These are phyloP conservation scores for Cirrhinus molitorella DNA, from an alignment of 2,797 vertebrate genomes.

Conservation along the genomic window DNA sequence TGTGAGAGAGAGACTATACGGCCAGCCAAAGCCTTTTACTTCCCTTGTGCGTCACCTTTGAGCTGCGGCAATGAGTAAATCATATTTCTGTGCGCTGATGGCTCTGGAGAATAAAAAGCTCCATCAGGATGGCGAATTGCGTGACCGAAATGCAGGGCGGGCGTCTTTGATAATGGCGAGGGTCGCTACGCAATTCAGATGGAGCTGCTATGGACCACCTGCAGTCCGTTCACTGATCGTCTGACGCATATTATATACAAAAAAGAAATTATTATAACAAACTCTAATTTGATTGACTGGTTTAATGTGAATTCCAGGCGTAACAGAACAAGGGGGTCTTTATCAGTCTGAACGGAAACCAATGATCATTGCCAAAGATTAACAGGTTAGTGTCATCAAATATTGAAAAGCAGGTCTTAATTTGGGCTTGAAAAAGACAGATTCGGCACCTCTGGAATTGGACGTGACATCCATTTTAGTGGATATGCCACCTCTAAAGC, in stretches of 20 bases:
- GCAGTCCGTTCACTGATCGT: not conserved
- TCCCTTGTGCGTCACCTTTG: slow-evolving; percentile 41
- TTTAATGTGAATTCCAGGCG: not conserved
- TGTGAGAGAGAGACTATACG: slow-evolving; percentile 30
- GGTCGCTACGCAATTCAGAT: slow-evolving; percentile 4
- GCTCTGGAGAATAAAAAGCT: slow-evolving; percentile 30
- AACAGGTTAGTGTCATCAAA: not conserved
- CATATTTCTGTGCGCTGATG: slow-evolving; percentile 40
- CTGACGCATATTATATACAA: not conserved
- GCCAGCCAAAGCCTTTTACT: slow-evolving; percentile 39
- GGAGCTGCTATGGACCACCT: not conserved
- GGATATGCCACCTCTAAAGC: not conserved
- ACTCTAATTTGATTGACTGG: not conserved
- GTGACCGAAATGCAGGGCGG: slow-evolving; percentile 10
- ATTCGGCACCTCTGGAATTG: not conserved
- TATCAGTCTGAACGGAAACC: not conserved
- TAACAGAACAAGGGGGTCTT: not conserved
- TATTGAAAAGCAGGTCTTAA: not conserved
- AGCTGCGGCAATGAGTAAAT: slow-evolving; percentile 32
- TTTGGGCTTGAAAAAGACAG: not conserved
- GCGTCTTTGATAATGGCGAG: not conserved
- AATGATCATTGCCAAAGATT: not conserved
- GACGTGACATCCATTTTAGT: not conserved
- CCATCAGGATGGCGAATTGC: slow-evolving; percentile 14
- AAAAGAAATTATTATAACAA: not conserved